Percentiles rank a stretch among this genome's conserved stretches.
Evolutionary conservation across 2,797 vertebrate genomes (phyloP).

Genomic region (Pachyuromys duprasi): DNA sequence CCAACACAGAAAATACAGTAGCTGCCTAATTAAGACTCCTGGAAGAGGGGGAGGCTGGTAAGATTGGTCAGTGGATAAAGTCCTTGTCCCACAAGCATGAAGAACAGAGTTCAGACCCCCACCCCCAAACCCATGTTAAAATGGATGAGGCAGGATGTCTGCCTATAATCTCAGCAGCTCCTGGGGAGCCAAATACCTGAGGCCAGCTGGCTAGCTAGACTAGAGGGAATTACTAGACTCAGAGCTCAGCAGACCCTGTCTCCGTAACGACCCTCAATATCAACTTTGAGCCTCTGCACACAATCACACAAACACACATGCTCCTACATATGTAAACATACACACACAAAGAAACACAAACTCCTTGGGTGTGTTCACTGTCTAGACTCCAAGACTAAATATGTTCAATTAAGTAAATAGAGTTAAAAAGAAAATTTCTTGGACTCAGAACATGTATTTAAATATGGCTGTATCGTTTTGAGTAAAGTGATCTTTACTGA

Average conservation of each 20-base stretch:
- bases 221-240: not conserved
- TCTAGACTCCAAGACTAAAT: constrained; percentile 61
- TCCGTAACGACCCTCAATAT: not conserved
- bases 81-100: not conserved
- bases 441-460: not conserved
- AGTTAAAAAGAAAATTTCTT: not conserved
- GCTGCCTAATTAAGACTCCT: constrained; percentile 31
- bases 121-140: not conserved
- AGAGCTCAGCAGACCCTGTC: not conserved
- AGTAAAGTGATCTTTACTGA: not conserved
- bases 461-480: not conserved
- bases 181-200: not conserved
- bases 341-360: not conserved
- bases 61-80: not conserved
- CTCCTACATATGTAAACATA: not conserved
- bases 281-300: not conserved
- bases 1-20: not conserved
- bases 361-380: not conserved
- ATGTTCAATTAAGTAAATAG: not conserved
- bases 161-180: not conserved
- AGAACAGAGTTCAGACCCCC: not conserved
- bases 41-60: not conserved
- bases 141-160: not conserved
- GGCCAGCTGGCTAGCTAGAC: not conserved
- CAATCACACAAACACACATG: not conserved